Conservation (phyloP, 2,113 vertebrate species). For the Mustela lutreola region DNA sequence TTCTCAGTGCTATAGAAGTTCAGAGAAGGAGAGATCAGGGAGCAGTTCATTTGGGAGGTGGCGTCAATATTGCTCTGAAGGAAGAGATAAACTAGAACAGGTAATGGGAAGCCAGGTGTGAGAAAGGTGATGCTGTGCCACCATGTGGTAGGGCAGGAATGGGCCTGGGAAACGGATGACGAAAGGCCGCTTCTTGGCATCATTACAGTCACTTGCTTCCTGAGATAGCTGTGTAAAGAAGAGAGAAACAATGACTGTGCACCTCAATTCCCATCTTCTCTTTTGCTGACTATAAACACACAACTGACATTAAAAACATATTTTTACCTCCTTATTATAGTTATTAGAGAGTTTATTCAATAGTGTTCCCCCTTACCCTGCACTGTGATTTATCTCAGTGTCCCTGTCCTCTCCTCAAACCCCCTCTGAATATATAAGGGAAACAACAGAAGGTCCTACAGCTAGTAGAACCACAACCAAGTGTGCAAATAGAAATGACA, state of each 20-base stretch:
- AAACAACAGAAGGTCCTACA: not conserved
- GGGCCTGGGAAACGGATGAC: not conserved
- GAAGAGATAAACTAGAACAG: not conserved
- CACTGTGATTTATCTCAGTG: not conserved
- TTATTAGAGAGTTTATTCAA: not conserved
- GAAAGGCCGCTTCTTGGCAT: not conserved
- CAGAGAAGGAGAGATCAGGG: not conserved
- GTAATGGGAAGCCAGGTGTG: not conserved
- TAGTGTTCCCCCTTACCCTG: not conserved
- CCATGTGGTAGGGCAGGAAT: not conserved
- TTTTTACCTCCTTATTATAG: not conserved
- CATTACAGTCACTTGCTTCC: not conserved
- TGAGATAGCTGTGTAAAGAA: not conserved
- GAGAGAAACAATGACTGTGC: not conserved
- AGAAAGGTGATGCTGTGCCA: not conserved
- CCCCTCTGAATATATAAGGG: not conserved
- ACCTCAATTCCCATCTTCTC: conserved; percentile 21
- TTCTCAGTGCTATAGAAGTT: not conserved
- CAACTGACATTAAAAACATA: not conserved
- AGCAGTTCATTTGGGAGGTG: not conserved
- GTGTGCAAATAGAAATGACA: conserved; percentile 10
- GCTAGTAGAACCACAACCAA: not conserved
- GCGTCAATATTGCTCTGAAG: not conserved
- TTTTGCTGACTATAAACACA: not conserved
- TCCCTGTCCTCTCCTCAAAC: not conserved